Evolutionary conservation across 2,113 vertebrate species (phyloP), one percentile per base, ranked within the genome.

Genomic region (Redunca redunca): DNA sequence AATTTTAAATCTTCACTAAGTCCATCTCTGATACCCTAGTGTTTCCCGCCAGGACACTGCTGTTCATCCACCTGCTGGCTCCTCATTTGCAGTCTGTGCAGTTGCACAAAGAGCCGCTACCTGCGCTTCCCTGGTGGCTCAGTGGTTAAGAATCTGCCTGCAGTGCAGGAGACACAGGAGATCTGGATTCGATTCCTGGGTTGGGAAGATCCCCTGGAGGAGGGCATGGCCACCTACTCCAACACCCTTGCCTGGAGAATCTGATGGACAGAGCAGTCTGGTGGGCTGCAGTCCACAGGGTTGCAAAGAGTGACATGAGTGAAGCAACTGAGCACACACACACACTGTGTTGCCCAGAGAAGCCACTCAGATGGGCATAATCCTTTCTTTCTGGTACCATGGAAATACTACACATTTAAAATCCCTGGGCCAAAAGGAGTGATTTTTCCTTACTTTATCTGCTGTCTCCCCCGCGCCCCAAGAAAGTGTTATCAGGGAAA

Each of bases 391-490:
- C 67, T 95, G 52, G 23, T 67, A 19, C 10, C 52, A 52, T 57
- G 53, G 11, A 50, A 58, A 88, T 50, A 36, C 36, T 57, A 7
- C 43, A 88, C 17, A 26, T 91, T 93, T 71, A 85, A 94, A 93
- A 97, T 96, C 95, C 71, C 53, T 91, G 25, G 26, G 46, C 25
- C 36, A 84, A 95, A 88, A 46, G 16, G 62, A 97, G 36, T 91
- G 53, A 88, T 90, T 52, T 64, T 50, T 40, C 4, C 33, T 92
- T 40, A 52, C 78, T 94, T 74, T 52, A 82, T 81, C 3, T 33
- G 6, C 78, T 48, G 6, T 52, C 62, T 33, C 17, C 12, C 7
- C 7, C 12, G 13, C 3, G 17, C 11, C 46, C 48, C 83, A 89
- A 87, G 26, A 19, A 74, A 93, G 19, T 77, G 71, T 95, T 97